Evolutionary conservation across 2,888 invertebrate genomes (phyloP).

Genomic region (Sminthurinus aureus): DNA sequence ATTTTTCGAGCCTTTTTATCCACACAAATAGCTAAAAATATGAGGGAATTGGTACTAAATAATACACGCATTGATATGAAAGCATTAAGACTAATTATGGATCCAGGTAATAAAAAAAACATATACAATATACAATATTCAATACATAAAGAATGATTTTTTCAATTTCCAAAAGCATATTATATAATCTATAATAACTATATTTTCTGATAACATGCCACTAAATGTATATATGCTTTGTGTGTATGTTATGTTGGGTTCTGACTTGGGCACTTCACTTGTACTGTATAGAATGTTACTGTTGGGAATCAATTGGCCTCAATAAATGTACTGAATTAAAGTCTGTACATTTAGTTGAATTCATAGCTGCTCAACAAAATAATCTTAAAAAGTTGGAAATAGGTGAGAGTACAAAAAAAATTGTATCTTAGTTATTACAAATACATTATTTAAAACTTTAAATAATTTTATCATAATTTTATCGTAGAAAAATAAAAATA

Average conservation of each 20-base stretch:
- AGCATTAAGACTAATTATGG: conserved; percentile 27
- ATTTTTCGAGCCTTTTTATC: conserved; percentile 38
- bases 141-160: too few relatives aligned
- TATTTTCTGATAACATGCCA: too few relatives aligned
- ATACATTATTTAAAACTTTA: too few relatives aligned
- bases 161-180: too few relatives aligned
- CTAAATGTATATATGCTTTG: neutral
- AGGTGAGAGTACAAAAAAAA: conserved; percentile 21
- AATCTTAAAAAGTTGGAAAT: conserved; percentile 39
- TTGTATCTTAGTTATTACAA: neutral
- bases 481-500: too few relatives aligned
- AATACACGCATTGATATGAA: conserved; percentile 39
- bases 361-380: conserved; percentile 17
- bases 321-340: conserved; percentile 43
- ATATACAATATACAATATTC: too few relatives aligned
- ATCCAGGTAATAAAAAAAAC: conserved; percentile 40
- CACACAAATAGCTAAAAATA: conserved; percentile 4
- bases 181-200: too few relatives aligned
- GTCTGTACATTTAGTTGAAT: conserved; percentile 14
- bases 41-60: conserved; percentile 35
- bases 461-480: too few relatives aligned
- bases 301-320: conserved; percentile 35
- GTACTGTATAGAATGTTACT: conserved; percentile 14
- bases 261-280: too few relatives aligned
- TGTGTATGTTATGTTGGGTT: too few relatives aligned